phyloP scores from a whole-genome alignment of 2,797 vertebrate genomes.

The Semotilus atromaculatus region DNA sequence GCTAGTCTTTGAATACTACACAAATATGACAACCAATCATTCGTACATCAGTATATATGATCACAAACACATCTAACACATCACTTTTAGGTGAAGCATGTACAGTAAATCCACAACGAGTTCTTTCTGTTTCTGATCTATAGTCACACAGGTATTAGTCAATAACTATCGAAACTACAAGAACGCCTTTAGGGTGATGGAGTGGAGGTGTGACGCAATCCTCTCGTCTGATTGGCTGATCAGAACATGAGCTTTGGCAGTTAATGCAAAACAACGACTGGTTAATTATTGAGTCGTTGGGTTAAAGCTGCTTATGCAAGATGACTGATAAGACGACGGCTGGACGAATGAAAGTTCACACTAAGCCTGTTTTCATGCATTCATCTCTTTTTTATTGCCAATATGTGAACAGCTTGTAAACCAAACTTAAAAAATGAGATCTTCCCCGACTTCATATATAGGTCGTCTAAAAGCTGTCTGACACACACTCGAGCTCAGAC shows the following conservation, averaged over 20 bases:
- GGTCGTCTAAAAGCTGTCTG: too few species aligned
- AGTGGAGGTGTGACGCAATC: constrained; percentile 24
- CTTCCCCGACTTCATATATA: too few species aligned
- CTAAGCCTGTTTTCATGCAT: neutral
- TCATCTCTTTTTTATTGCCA: neutral
- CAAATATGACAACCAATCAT: neutral
- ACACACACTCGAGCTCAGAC: too few species aligned
- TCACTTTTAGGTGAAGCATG: neutral
- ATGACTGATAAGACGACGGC: constrained; percentile 4
- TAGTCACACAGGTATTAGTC: neutral
- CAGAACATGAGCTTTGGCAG: constrained; percentile 54
- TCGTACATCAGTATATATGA: neutral
- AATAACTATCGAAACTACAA: neutral
- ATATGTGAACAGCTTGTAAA: too few species aligned
- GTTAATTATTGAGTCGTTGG: constrained; percentile 55
- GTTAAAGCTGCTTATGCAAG: constrained; percentile 35
- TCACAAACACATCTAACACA: neutral
- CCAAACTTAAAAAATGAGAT: too few species aligned
- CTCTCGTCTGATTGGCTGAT: constrained; percentile 55
- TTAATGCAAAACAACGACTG: constrained; percentile 42
- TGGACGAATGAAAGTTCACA: neutral
- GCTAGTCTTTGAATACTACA: neutral
- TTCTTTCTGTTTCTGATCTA: neutral
- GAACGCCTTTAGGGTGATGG: neutral
- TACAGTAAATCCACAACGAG: neutral